Conservation (phyloP, 2,888 invertebrate genomes). For the Diloba caeruleocephala region DNA sequence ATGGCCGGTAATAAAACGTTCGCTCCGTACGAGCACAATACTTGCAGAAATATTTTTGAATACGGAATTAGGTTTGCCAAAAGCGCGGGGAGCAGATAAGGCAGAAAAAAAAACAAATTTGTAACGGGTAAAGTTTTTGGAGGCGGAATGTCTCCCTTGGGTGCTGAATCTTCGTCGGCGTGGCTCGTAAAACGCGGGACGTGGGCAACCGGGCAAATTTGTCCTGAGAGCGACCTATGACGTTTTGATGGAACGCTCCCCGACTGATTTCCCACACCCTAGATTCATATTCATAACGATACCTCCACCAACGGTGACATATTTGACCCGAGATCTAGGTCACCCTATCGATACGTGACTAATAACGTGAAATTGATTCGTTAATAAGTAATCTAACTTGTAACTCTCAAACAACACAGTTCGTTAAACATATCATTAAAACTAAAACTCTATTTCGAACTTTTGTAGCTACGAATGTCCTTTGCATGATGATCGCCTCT, state of each 20-base stretch:
- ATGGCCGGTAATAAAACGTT: conserved; percentile 87
- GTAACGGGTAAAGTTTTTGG: conserved; percentile 90
- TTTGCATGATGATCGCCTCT: conserved; percentile 82
- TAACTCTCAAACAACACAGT: conserved; percentile 52
- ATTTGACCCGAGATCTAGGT: conserved; percentile 72
- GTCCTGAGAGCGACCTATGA: conserved; percentile 88
- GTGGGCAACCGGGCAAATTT: conserved; percentile 88
- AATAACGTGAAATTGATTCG: conserved; percentile 61
- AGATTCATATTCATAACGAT: conserved; percentile 88
- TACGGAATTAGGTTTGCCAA: conserved; percentile 89
- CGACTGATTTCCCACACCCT: conserved; percentile 84
- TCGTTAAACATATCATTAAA: conserved; percentile 67
- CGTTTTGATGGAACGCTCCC: conserved; percentile 88
- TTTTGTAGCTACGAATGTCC: conserved; percentile 71
- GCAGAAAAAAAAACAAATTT: conserved; percentile 89
- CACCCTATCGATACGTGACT: conserved; percentile 64
- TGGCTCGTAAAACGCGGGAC: conserved; percentile 88
- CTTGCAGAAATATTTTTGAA: conserved; percentile 89
- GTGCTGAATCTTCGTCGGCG: conserved; percentile 89
- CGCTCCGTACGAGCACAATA: conserved; percentile 87
- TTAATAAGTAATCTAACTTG: conserved; percentile 58
- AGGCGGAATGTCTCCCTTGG: conserved; percentile 88
- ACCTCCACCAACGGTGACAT: conserved; percentile 74
- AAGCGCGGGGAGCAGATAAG: conserved; percentile 88
- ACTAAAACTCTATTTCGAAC: conserved; percentile 63